A percentile compares a stretch with the other conserved stretches of the same genome.
These are phyloP conservation scores for Acleris sparsana DNA, from an alignment of 2,888 invertebrate genomes.

Conservation along the genomic window DNA sequence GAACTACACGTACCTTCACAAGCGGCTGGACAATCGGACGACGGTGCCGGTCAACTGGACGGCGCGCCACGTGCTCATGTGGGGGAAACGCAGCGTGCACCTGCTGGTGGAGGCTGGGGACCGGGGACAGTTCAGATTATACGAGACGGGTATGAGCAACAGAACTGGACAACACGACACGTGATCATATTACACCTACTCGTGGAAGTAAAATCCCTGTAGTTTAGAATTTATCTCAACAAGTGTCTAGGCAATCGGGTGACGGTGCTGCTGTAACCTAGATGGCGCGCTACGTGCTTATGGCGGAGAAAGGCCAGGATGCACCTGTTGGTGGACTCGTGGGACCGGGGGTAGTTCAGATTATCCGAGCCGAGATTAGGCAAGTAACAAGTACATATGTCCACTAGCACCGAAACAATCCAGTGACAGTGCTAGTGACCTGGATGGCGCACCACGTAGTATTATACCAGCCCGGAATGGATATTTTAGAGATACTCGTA, in stretches of 20 bases:
- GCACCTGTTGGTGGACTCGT: slow-evolving; percentile 54
- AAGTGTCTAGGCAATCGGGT: slow-evolving; percentile 39
- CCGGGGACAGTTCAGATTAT: slow-evolving; percentile 56
- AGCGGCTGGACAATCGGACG: slow-evolving; percentile 48
- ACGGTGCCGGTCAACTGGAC: slow-evolving; percentile 56
- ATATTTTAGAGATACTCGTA: too few relatives aligned
- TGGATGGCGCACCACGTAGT: too few relatives aligned
- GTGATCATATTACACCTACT: too few relatives aligned
- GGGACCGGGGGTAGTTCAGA: slow-evolving; percentile 57
- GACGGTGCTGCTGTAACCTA: slow-evolving; percentile 52
- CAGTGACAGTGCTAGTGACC: slow-evolving; percentile 41
- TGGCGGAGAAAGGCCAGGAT: slow-evolving; percentile 46
- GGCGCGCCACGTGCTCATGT: slow-evolving; percentile 52
- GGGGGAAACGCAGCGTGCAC: slow-evolving; percentile 42
- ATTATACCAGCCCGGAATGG: slow-evolving; percentile 41
- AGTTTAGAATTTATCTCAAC: too few relatives aligned
- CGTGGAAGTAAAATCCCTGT: too few relatives aligned
- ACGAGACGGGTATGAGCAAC: slow-evolving; percentile 48
- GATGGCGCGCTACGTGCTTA: slow-evolving; percentile 52
- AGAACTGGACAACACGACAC: slow-evolving; percentile 24
- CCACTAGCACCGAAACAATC: slow-evolving; percentile 40
- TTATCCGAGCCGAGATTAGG: slow-evolving; percentile 45
- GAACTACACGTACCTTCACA: slow-evolving; percentile 51
- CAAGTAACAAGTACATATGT: slow-evolving; percentile 44
- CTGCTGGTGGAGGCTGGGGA: slow-evolving; percentile 58